phyloP scores from a whole-genome alignment of 2,797 vertebrate species.

The Masticophis lateralis region DNA sequence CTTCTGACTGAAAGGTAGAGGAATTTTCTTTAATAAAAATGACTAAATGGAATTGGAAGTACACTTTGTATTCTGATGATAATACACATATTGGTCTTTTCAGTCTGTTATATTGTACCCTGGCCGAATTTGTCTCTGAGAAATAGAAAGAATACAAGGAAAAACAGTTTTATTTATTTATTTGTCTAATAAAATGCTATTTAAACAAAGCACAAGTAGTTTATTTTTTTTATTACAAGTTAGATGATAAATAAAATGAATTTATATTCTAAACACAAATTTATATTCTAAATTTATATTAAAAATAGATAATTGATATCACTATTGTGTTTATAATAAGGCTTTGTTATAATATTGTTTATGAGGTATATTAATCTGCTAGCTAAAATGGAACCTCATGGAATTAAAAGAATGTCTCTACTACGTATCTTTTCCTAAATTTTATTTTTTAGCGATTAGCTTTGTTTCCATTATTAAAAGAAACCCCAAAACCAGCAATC shows the following conservation, averaged over 20 bases:
- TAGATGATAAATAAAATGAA: neutral
- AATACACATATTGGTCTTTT: neutral
- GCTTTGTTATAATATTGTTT: neutral
- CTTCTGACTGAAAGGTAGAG: neutral
- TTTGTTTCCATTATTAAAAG: conserved; percentile 19
- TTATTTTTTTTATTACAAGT: neutral
- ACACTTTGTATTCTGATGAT: neutral
- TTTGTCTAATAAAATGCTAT: neutral
- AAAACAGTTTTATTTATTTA: neutral
- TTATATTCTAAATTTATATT: neutral
- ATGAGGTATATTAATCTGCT: neutral
- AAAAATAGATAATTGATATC: neutral
- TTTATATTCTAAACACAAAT: neutral
- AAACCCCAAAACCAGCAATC: neutral
- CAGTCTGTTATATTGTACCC: neutral
- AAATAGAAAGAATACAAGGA: neutral
- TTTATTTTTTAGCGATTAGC: conserved; percentile 8
- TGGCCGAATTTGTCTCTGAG: neutral
- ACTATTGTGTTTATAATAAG: neutral
- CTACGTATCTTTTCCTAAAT: neutral
- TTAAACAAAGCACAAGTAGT: neutral
- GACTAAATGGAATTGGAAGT: neutral
- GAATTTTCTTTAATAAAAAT: neutral
- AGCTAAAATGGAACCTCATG: neutral
- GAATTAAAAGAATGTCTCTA: neutral